Evolutionary conservation across 2,797 vertebrate genomes (phyloP).

Genomic region (Chromis chromis): DNA sequence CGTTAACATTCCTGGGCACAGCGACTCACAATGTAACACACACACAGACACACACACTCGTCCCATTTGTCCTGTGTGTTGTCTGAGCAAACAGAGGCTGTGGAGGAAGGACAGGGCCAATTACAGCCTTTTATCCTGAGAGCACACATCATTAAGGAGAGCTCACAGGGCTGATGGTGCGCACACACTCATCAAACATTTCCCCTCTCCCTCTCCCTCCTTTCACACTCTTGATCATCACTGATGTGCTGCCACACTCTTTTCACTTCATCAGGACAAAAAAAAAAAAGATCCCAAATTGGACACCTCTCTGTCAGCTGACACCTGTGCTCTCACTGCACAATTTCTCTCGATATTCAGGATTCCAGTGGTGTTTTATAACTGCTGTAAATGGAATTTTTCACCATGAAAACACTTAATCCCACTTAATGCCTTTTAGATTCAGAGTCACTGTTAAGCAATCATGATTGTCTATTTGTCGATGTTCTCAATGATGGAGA

Average conservation of each 20-base stretch:
- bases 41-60: slow-evolving; percentile 38
- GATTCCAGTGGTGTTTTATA: neutral
- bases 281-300: slow-evolving; percentile 2
- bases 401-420: no score
- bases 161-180: slow-evolving; percentile 53
- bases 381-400: no score
- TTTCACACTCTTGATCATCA: slow-evolving; percentile 18
- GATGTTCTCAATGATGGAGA: no score
- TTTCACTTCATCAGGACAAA: slow-evolving; percentile 26
- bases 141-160: slow-evolving; percentile 82
- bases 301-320: neutral
- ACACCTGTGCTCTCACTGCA: neutral
- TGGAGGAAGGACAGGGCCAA: slow-evolving; percentile 76
- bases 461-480: neutral
- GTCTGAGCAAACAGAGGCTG: slow-evolving; percentile 81
- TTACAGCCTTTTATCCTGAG: slow-evolving; percentile 80
- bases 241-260: slow-evolving; percentile 13
- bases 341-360: neutral
- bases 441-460: neutral
- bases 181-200: slow-evolving; percentile 37
- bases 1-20: slow-evolving; percentile 64
- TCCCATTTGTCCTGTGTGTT: slow-evolving; percentile 77
- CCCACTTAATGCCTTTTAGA: neutral
- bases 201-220: slow-evolving; percentile 1
- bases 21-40: slow-evolving; percentile 44